These are phyloP conservation scores for Rostratula benghalensis DNA, from an alignment of 2,113 vertebrate species.

Conservation along the genomic window DNA sequence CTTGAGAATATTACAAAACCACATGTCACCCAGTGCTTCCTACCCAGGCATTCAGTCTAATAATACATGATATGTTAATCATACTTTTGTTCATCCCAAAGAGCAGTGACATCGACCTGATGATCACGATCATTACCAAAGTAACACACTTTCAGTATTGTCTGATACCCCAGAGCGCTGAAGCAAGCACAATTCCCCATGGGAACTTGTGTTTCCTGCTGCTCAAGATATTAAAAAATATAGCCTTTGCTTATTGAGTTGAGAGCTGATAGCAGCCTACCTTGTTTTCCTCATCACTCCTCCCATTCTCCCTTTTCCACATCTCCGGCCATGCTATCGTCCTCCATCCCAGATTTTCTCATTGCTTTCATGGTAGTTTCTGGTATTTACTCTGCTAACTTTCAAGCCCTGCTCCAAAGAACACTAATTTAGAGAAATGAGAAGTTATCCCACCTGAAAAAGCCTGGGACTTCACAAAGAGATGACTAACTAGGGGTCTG, in stretches of 20 bases:
- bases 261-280: neutral
- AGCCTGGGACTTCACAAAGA: neutral
- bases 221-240: neutral
- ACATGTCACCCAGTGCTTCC: neutral
- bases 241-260: neutral
- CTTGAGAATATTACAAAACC: neutral
- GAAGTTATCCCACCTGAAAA: neutral
- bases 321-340: neutral
- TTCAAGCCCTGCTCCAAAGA: neutral
- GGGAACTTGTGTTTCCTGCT: neutral
- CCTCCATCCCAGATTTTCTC: neutral
- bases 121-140: neutral
- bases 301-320: neutral
- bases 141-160: too few species aligned
- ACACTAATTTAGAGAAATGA: neutral
- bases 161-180: neutral
- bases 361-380: neutral
- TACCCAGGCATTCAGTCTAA: neutral
- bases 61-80: accelerated
- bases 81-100: neutral
- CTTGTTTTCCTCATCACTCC: neutral
- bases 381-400: neutral
- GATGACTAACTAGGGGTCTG: neutral
- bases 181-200: neutral
- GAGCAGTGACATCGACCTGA: neutral